Percentiles rank a stretch among this genome's conserved stretches.
phyloP scores from a whole-genome alignment of 2,797 vertebrate species.

The Lagorchestes hirsutus region DNA sequence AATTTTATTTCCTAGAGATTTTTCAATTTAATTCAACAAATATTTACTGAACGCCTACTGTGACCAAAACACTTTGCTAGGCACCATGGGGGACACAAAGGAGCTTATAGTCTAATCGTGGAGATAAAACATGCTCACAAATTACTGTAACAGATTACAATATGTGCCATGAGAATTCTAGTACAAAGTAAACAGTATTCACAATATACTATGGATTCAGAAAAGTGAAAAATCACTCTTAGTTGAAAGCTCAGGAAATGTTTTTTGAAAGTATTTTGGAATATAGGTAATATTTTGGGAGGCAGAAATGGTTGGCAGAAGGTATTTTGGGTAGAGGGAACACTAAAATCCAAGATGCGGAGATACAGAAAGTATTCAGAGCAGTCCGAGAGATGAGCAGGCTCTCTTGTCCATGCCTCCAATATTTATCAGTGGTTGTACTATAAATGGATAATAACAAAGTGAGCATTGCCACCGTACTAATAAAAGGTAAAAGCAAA shows the following conservation, averaged over 20 bases:
- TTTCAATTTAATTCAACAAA: constrained; percentile 14
- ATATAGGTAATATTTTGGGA: not conserved
- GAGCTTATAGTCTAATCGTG: not conserved
- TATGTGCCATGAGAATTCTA: not conserved
- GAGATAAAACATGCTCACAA: not conserved
- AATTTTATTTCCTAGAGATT: not conserved
- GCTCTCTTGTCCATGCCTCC: not conserved
- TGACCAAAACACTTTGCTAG: not conserved
- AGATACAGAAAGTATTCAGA: not conserved
- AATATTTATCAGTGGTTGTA: not conserved
- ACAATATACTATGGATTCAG: not conserved
- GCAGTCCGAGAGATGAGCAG: not conserved
- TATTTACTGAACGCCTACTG: not conserved
- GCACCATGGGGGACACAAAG: not conserved
- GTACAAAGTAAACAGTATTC: not conserved
- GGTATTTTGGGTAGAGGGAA: not conserved
- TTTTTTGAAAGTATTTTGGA: not conserved
- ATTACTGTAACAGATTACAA: constrained; percentile 1
- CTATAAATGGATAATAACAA: not conserved
- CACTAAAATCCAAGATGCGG: not conserved
- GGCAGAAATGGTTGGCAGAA: not conserved
- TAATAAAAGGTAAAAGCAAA: not conserved
- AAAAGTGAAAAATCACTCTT: not conserved
- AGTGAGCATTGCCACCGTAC: not conserved
- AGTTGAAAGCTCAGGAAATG: not conserved